Evolutionary conservation across 23 tunicate genomes (phyloP).

Genomic region (Oikopleura dioica): DNA sequence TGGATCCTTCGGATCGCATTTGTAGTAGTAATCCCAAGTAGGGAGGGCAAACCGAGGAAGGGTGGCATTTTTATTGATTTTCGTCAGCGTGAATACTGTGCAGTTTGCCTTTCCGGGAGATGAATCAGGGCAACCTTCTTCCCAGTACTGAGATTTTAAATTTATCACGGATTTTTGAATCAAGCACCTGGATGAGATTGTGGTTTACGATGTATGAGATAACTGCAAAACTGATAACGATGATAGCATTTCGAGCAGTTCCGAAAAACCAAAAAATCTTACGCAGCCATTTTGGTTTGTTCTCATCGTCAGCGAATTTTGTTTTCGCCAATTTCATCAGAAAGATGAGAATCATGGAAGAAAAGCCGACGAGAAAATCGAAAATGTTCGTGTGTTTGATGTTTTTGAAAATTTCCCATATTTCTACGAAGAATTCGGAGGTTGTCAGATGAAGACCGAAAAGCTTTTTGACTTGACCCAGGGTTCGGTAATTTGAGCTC

Average conservation of each 20-base stretch:
- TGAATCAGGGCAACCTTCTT: too few species aligned
- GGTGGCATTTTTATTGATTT: too few species aligned
- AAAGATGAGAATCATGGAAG: slow-evolving; percentile 27
- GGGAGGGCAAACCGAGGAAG: too few species aligned
- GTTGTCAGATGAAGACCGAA: not conserved
- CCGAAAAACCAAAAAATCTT: slow-evolving; percentile 39
- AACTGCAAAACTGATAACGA: slow-evolving; percentile 24
- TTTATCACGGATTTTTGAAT: too few species aligned
- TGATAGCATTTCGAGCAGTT: slow-evolving; percentile 39
- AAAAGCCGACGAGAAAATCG: slow-evolving; percentile 25
- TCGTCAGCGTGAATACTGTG: too few species aligned
- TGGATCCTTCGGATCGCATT: too few species aligned
- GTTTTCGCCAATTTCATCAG: slow-evolving; percentile 27
- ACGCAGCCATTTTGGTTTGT: slow-evolving; percentile 9
- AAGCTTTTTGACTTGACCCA: not conserved
- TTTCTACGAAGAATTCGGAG: slow-evolving; percentile 27
- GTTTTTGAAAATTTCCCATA: slow-evolving; percentile 15
- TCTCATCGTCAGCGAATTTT: slow-evolving; percentile 23
- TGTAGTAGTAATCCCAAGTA: too few species aligned
- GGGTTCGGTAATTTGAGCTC: too few species aligned
- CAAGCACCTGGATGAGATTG: slow-evolving; percentile 19
- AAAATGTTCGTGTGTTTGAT: slow-evolving; percentile 28
- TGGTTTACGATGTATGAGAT: slow-evolving; percentile 41
- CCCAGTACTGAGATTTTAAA: too few species aligned
- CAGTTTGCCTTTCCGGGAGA: too few species aligned